Evolutionary conservation across 2,888 invertebrate species (phyloP), one percentile per base, ranked within the genome.

Genomic region (Melinaea marsaeus): DNA sequence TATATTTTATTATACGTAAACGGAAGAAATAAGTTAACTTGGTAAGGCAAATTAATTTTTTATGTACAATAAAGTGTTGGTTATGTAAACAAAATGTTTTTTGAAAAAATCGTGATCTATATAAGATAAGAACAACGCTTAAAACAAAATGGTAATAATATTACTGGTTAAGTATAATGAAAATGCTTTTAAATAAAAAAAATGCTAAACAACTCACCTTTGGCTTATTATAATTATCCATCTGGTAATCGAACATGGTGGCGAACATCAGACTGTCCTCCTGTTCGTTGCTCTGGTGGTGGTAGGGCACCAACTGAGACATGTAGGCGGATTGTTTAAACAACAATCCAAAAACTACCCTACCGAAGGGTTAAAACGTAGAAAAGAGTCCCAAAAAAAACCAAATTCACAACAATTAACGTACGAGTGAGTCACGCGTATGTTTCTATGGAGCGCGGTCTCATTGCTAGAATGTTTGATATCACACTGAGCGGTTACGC

Each of bases 231-330:
- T 86, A 86, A 67, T 90, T 89, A 72, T 91, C 90, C 71, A 83
- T 79, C 75, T 90, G 91, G 78, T 88, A 90, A 66, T 91, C 91
- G 79, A 91, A 91, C 91, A 91, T 91, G 70, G 91, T 91, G 72
- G 90, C 88, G 84, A 90, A 90, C 90, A 91, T 90, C 56, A 91
- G 90, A 87, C 89, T 86, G 75, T 91, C 91, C 85, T 91, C 91
- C 78, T 87, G 89, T 78, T 91, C 91, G 86, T 87, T 75, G 83
- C 77, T 87, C 77, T 80, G 74, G 68, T 84, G 80, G 79, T 89
- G 81, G 78, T 88, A 92, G 67, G 93, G 93, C 87, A 93, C 93
- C 92, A 92, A 83, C 88, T 92, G 93, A 89, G 92, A 93, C 93
- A 93, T 93, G 87, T 91, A 92, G 89, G 78, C 79, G 22, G 22